Evolutionary conservation across 2,888 invertebrate genomes (phyloP).

Genomic region (Drosophila histrio): DNA sequence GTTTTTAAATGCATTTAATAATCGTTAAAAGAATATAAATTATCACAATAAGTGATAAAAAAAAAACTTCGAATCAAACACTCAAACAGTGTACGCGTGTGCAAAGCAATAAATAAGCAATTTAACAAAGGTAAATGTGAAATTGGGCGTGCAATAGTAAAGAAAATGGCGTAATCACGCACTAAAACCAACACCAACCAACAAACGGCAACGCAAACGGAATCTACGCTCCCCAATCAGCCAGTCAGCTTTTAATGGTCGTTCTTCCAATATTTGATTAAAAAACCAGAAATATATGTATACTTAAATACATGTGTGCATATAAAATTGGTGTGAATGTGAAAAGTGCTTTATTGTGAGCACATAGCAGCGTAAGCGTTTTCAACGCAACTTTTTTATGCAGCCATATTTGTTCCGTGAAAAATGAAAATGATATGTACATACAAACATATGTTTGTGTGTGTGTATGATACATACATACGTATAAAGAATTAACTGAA

Average conservation of each 20-base stretch:
- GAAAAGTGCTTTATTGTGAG: constrained; percentile 58
- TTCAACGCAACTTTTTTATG: constrained; percentile 57
- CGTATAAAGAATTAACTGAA: constrained; percentile 61
- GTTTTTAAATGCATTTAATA: constrained; percentile 57
- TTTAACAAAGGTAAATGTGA: constrained; percentile 68
- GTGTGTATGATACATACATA: constrained; percentile 30
- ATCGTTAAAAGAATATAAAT: constrained; percentile 26
- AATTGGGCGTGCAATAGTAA: constrained; percentile 74
- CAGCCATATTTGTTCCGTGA: constrained; percentile 75
- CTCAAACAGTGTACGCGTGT: constrained; percentile 40
- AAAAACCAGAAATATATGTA: constrained; percentile 51
- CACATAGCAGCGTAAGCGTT: constrained; percentile 54
- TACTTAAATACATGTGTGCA: constrained; percentile 22
- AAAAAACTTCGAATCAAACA: constrained; percentile 22
- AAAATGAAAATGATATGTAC: constrained; percentile 71
- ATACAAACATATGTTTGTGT: constrained; percentile 39
- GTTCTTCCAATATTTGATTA: constrained; percentile 65
- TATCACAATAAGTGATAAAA: constrained; percentile 16
- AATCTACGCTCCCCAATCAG: constrained; percentile 67
- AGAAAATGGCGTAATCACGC: constrained; percentile 79
- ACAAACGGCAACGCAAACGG: constrained; percentile 72
- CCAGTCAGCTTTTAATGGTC: constrained; percentile 64
- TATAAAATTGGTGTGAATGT: constrained; percentile 55
- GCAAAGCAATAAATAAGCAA: constrained; percentile 31
- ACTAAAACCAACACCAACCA: constrained; percentile 59